Evolutionary conservation across 53 echinoderm and acorn worm genomes (phyloP).

Genomic region (Stichopus horrens): DNA sequence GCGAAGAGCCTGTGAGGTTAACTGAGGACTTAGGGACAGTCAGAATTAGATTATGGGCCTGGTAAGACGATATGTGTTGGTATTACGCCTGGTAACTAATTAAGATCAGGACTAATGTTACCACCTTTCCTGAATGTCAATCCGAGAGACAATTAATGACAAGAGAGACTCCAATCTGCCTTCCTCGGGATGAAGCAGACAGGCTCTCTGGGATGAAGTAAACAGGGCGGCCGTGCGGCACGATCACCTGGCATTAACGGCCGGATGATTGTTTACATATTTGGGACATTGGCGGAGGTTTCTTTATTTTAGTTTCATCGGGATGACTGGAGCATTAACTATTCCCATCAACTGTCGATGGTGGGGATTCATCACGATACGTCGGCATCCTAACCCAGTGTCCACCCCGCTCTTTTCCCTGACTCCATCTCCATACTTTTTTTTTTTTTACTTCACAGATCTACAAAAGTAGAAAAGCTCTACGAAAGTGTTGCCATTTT

Average conservation of each 20-base stretch:
- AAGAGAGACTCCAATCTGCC: conserved; percentile 20
- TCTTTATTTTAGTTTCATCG: conserved; percentile 11
- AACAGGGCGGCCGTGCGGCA: background rate
- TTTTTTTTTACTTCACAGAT: too few species aligned
- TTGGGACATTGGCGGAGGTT: background rate
- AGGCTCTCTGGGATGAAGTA: conserved; percentile 6
- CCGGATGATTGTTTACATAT: conserved; percentile 34
- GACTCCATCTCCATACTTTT: too few species aligned
- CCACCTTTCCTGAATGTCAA: conserved; percentile 37
- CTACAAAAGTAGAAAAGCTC: too few species aligned
- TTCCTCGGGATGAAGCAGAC: background rate
- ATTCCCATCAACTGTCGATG: background rate
- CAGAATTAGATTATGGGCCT: conserved; percentile 42
- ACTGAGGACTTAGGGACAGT: conserved; percentile 33
- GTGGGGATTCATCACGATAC: background rate
- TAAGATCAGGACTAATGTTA: conserved; percentile 21
- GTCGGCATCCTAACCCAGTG: background rate
- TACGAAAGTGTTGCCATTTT: too few species aligned
- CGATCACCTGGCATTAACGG: conserved; percentile 30
- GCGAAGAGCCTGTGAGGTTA: conserved; percentile 28
- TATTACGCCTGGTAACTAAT: conserved; percentile 35
- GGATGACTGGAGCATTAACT: background rate
- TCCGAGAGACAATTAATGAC: conserved; percentile 32
- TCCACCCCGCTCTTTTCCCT: too few species aligned
- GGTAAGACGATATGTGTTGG: conserved; percentile 40